Conservation (phyloP, 2,113 vertebrate genomes). For the Patagioenas fasciata region DNA sequence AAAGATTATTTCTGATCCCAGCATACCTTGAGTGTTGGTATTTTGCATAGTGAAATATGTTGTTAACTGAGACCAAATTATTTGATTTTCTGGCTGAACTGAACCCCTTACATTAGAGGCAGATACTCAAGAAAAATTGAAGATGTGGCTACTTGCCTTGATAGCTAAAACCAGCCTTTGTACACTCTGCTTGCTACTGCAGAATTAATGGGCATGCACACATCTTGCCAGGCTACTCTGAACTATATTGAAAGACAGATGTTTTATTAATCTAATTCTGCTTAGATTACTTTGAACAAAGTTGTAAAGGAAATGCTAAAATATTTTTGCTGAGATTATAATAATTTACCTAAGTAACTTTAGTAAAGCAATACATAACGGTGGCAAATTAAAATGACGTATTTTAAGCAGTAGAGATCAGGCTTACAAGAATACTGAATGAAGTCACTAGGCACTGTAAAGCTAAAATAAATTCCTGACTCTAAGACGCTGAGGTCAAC, state of each 20-base stretch:
- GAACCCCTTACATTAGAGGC: background rate
- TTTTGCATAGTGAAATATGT: background rate
- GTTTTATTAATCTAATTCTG: constrained; percentile 54
- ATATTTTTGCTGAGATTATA: constrained; percentile 21
- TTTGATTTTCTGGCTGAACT: background rate
- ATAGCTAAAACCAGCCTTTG: background rate
- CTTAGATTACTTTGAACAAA: constrained; percentile 55
- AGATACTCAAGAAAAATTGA: background rate
- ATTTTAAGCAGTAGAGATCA: constrained; percentile 15
- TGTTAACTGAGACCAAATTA: background rate
- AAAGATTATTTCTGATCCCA: background rate
- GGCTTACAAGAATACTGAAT: constrained; percentile 18
- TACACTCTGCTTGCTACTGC: background rate
- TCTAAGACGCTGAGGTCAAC: constrained; percentile 20
- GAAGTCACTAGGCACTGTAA: background rate
- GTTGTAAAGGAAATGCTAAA: constrained; percentile 17
- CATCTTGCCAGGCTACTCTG: constrained; percentile 18
- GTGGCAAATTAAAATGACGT: constrained; percentile 33
- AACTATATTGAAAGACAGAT: constrained; percentile 35
- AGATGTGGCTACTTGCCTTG: background rate
- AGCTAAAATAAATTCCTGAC: constrained; percentile 41
- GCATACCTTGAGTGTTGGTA: background rate
- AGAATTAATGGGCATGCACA: constrained; percentile 23
- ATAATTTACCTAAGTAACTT: constrained; percentile 32
- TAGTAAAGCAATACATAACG: constrained; percentile 22